A percentile compares a stretch with the other conserved stretches of the same genome.
Evolutionary conservation across 2,888 invertebrate species (phyloP).

Genomic region (Lydus trimaculatus): DNA sequence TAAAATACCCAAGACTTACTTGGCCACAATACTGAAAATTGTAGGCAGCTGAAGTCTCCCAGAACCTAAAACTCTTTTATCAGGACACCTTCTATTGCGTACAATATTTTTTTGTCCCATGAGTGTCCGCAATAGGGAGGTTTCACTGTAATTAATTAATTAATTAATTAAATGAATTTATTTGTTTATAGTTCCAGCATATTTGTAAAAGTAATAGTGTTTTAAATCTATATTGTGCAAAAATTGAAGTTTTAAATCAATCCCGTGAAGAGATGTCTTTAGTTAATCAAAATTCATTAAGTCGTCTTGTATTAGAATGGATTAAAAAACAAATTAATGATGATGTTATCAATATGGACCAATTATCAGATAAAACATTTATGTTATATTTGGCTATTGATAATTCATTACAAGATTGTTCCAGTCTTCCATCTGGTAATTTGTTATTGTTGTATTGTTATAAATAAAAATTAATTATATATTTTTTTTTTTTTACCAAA

Average conservation of each 20-base stretch:
- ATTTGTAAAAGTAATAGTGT: conserved; percentile 71
- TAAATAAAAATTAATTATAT: neutral
- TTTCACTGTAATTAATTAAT: no score
- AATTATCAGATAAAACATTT: conserved; percentile 72
- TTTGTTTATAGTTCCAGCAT: conserved; percentile 66
- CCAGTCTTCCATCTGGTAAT: conserved; percentile 68
- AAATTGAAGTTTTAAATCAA: conserved; percentile 78
- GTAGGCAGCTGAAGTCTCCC: no score
- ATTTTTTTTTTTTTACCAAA: conserved; percentile 23
- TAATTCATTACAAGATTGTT: conserved; percentile 81
- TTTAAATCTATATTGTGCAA: conserved; percentile 70
- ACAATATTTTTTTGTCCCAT: neutral
- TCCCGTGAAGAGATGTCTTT: conserved; percentile 72
- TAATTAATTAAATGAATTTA: no score
- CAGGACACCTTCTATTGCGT: no score
- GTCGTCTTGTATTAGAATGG: conserved; percentile 72
- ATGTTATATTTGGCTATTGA: conserved; percentile 78
- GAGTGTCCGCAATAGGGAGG: no score
- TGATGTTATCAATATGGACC: conserved; percentile 51
- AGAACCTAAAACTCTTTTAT: no score
- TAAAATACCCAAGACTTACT: no score
- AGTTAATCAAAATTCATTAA: conserved; percentile 66
- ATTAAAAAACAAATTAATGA: conserved; percentile 61
- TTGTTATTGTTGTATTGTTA: neutral
- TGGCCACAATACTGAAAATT: no score